Percentiles rank a stretch among this genome's conserved stretches.
phyloP scores from a whole-genome alignment of 2,797 vertebrate species.

The Capromys pilorides region DNA sequence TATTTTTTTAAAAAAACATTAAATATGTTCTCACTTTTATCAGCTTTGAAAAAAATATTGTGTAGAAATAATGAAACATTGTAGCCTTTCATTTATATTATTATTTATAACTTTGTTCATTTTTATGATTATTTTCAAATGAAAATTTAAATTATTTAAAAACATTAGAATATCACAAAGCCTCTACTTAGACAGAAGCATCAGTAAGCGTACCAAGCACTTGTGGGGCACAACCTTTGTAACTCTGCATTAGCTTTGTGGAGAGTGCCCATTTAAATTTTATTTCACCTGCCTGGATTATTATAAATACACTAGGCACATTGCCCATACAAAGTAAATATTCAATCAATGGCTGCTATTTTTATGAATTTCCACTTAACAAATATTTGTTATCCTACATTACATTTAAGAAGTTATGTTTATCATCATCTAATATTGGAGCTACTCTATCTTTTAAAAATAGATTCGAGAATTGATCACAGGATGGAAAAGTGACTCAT shows the following conservation, averaged over 20 bases:
- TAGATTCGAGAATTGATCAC: neutral
- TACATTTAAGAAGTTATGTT: neutral
- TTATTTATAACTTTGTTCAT: too few relatives aligned
- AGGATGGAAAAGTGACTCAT: neutral
- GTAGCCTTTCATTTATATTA: neutral
- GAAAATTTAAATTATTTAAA: neutral
- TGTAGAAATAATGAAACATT: neutral
- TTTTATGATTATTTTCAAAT: neutral
- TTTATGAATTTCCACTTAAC: constrained; percentile 15
- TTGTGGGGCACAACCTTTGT: neutral
- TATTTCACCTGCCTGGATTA: neutral
- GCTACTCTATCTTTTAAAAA: constrained; percentile 7
- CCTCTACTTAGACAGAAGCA: neutral
- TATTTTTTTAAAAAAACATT: neutral
- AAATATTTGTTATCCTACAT: neutral
- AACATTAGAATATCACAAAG: constrained; percentile 6
- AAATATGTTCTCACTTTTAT: neutral
- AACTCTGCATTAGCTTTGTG: neutral
- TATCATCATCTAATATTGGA: constrained; percentile 36
- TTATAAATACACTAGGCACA: neutral
- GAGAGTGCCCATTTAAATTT: neutral
- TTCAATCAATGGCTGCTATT: neutral
- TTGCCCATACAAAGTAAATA: neutral
- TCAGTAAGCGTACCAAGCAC: neutral
- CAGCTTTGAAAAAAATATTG: neutral